A percentile compares a stretch with the other conserved stretches of the same genome.
phyloP scores from a whole-genome alignment of 2,888 invertebrate species.

The Drosophila kokeensis region DNA sequence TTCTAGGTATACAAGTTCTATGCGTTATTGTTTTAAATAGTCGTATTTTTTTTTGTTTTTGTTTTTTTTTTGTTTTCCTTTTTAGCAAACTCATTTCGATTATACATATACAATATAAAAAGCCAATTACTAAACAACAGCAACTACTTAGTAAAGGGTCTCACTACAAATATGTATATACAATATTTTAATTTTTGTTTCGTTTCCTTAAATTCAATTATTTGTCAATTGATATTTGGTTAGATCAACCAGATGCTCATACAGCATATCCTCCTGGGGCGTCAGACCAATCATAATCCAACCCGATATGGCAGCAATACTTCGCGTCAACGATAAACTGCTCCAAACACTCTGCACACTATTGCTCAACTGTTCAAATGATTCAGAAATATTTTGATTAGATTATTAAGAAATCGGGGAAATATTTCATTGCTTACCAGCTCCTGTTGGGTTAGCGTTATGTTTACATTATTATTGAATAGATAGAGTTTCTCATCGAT shows the following conservation, averaged over 20 bases:
- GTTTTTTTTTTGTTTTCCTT: not conserved
- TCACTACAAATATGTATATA: conserved; percentile 48
- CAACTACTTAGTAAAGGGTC: conserved; percentile 58
- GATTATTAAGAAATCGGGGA: not conserved
- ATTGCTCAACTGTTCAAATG: conserved; percentile 82
- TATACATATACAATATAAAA: conserved; percentile 68
- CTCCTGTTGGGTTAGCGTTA: conserved; percentile 83
- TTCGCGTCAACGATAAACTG: conserved; percentile 86
- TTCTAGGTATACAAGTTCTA: conserved; percentile 44
- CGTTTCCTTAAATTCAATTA: conserved; percentile 81
- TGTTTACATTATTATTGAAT: conserved; percentile 82
- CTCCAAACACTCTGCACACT: conserved; percentile 86
- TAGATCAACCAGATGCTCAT: conserved; percentile 85
- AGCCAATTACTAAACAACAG: conserved; percentile 72
- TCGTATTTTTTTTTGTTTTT: conserved; percentile 9
- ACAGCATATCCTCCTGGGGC: conserved; percentile 86
- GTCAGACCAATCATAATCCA: conserved; percentile 87
- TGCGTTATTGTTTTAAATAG: conserved; percentile 48
- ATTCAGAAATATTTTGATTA: not conserved
- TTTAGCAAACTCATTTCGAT: conserved; percentile 56
- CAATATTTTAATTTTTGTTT: conserved; percentile 31
- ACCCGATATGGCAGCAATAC: conserved; percentile 86
- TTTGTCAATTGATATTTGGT: conserved; percentile 85
- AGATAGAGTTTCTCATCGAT: conserved; percentile 84
- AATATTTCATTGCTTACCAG: conserved; percentile 74